Percentiles rank a stretch among this genome's conserved stretches.
Evolutionary conservation across 2,888 invertebrate species (phyloP).

Genomic region (Ferrisia virgata): DNA sequence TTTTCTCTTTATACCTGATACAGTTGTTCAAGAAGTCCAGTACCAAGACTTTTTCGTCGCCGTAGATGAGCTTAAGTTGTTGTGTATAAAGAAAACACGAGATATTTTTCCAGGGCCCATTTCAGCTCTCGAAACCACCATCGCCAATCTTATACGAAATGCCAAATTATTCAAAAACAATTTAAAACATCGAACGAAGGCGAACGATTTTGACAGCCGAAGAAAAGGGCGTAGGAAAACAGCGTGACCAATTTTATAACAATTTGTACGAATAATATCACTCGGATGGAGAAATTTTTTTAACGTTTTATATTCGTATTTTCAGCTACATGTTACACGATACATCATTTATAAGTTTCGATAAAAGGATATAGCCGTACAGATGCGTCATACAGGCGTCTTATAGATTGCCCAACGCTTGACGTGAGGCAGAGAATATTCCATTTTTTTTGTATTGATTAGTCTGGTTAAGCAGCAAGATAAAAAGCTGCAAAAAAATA

Average conservation of each 20-base stretch:
- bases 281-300: neutral
- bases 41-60: neutral
- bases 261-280: neutral
- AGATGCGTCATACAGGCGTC: slow-evolving; percentile 14
- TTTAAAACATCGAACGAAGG: neutral
- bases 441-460: neutral
- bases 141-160: neutral
- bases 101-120: neutral
- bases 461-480: neutral
- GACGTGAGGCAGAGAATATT: neutral
- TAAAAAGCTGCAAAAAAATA: neutral
- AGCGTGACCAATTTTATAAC: neutral
- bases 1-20: neutral
- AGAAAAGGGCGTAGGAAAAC: neutral
- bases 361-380: neutral
- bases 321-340: neutral
- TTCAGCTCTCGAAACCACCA: neutral
- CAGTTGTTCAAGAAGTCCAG: neutral
- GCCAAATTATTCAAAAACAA: neutral
- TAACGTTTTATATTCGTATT: neutral
- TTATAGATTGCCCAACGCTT: neutral
- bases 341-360: neutral
- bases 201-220: neutral
- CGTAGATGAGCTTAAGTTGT: neutral
- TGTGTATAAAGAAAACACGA: neutral